Percentiles rank a stretch among this genome's conserved stretches.
phyloP scores from a whole-genome alignment of 2,888 invertebrate genomes.

The Synergus japonicus region DNA sequence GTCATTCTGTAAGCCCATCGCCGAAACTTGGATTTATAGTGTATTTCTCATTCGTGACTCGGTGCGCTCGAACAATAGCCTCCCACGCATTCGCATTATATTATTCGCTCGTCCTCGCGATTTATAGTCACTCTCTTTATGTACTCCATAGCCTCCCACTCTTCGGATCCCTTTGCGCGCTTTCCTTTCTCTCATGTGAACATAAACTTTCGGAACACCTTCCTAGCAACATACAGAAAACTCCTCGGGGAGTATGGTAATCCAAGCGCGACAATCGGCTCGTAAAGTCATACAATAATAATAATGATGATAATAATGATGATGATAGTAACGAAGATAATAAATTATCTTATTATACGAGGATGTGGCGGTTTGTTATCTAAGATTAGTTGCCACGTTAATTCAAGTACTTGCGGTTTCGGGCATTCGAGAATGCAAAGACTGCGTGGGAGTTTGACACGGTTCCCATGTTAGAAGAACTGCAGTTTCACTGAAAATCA shows the following conservation, averaged over 20 bases:
- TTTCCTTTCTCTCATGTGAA: conserved; percentile 62
- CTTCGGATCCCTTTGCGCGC: conserved; percentile 52
- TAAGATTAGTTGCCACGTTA: conserved; percentile 2
- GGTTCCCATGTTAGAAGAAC: conserved; percentile 1
- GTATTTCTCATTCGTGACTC: conserved; percentile 63
- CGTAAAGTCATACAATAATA: conserved; percentile 52
- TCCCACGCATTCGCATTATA: conserved; percentile 67
- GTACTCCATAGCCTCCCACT: conserved; percentile 44
- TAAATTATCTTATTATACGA: conserved; percentile 16
- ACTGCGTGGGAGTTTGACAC: conserved; percentile 27
- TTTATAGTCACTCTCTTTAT: conserved; percentile 58
- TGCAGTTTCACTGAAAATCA: not conserved
- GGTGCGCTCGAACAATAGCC: conserved; percentile 67
- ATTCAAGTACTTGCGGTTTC: conserved; percentile 15
- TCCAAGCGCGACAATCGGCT: conserved; percentile 56
- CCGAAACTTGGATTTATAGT: conserved; percentile 63
- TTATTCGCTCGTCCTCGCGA: conserved; percentile 63
- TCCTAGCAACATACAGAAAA: conserved; percentile 53
- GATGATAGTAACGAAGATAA: conserved; percentile 15
- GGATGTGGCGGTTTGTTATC: conserved; percentile 5
- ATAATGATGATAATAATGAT: no score
- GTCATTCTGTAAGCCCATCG: conserved; percentile 2
- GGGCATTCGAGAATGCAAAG: not conserved
- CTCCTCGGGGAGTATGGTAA: conserved; percentile 53
- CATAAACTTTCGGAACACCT: conserved; percentile 60